Evolutionary conservation across 2,888 invertebrate genomes (phyloP), one percentile per base, ranked within the genome.

Genomic region (Lithosia quadra): DNA sequence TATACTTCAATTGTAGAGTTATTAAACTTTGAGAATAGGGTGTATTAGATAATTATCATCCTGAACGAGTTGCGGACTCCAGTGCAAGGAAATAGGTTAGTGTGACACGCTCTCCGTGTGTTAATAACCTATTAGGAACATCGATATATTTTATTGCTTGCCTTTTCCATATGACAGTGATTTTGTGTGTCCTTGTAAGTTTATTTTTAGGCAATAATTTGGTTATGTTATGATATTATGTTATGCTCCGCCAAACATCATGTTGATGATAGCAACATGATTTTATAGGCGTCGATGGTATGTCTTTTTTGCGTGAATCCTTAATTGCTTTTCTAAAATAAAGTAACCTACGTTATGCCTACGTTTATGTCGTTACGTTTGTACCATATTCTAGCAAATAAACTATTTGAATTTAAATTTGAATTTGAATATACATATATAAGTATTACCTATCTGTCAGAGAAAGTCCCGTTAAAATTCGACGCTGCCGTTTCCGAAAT

Each of bases 31-130:
- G 9, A 49, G 34, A 10, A 7, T 10, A 34, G 34, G 34, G 34
- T 34, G 34, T 34, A 34, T 34, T 10, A 10, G 10, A n/a, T 49
- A n/a, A 28, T 49, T 49, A 62, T 62, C n/a, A 59, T 62, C 56
- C 56, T 18, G 18, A 8, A 56, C 22, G 13, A 62, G 49, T 63
- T 58, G 36, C 53, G 24, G 11, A 55, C 24, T 53, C 22, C 22
- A 65, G 28, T 22, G 55, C 57, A 34, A 43, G 63, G 69, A 75
- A 77, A 68, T 77, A 65, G 75, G 77, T 75, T 71, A 77, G 61
- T 69, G 24, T 75, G 73, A 55, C 63, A 55, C 21, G 28, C 62
- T 34, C 28, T 49, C 28, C 43, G 24, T 60, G 53, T 53, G 49
- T 59, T 58, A 65, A 59, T 65, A 43, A 59, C 65, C 43, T 39